Evolutionary conservation across 30 jellyfish, hydroid and myxozoan species (phyloP).

Genomic region (Aurelia sp.): DNA sequence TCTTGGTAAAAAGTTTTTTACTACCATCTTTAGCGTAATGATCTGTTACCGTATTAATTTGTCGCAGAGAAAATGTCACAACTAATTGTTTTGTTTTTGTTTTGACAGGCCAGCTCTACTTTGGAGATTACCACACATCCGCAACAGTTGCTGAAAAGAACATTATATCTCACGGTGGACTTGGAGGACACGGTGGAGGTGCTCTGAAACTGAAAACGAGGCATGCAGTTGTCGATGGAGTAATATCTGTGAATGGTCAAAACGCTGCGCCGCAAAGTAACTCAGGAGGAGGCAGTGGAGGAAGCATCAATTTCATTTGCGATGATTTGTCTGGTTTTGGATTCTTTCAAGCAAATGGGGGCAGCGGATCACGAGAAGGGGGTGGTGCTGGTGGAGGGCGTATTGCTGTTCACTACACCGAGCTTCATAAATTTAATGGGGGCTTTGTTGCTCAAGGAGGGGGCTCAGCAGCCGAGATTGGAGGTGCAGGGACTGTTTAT

Average conservation of each 20-base stretch:
- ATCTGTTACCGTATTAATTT: too few relatives aligned
- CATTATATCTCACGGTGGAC: constrained; percentile 43
- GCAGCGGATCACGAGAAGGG: constrained; percentile 49
- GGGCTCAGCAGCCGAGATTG: constrained; percentile 39
- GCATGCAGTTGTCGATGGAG: constrained; percentile 65
- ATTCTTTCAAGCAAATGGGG: constrained; percentile 57
- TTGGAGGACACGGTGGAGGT: constrained; percentile 83
- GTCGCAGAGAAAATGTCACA: neutral
- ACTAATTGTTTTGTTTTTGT: neutral
- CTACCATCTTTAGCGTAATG: too few relatives aligned
- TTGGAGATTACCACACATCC: constrained; percentile 35
- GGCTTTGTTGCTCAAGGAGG: constrained; percentile 60
- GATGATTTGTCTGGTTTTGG: constrained; percentile 71
- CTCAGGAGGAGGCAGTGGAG: constrained; percentile 74
- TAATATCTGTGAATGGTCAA: constrained; percentile 56
- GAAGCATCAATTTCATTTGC: constrained; percentile 47
- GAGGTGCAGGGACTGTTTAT: constrained; percentile 75
- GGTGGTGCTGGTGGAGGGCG: constrained; percentile 86
- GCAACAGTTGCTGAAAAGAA: constrained; percentile 38
- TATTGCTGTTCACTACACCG: constrained; percentile 30
- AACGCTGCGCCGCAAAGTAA: constrained; percentile 57
- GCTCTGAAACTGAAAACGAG: constrained; percentile 55
- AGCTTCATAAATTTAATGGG: constrained; percentile 53
- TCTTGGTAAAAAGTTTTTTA: too few relatives aligned
- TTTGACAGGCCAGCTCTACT: constrained; percentile 38